Base-by-base conservation (phyloP, 2,113 vertebrate species). In the Seriola rivoliana region DNA sequence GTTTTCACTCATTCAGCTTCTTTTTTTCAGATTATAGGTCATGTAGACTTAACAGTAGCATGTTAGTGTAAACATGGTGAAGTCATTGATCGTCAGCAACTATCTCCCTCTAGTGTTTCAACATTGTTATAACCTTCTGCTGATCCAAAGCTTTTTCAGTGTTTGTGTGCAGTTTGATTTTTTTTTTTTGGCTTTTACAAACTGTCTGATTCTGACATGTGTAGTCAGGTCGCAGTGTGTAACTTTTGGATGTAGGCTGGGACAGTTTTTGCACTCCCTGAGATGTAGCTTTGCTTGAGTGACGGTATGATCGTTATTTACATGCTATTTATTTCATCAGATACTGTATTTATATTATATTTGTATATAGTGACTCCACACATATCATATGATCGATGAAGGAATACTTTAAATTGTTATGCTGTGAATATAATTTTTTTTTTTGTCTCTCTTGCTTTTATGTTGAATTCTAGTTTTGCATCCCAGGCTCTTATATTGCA, bases 281-380 rank as follows among this genome's bases (percentile, higher is more conserved):
- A 93, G 75, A 93, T 94, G 93, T 95, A 95, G 94, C 95, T 94
- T 92, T 84, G 95, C 95, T 93, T 93, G 92, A 90, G 81, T 93
- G 85, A 89, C 81, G 81, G 85, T 84, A 58, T 80, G 80, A 91
- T 81, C 72, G 40, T 91, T 86, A 69, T 87, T 88, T 88, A 83
- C 55, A 78, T 90, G 82, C 72, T 94, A 90, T 91, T 93, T 90
- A 92, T 93, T 94, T 93, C 66, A 75, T 88, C 66, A 81, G 60
- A 88, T 90, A 52, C 76, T 82, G 78, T 86, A 92, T 92, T 90
- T 91, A 92, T 90, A 79, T 91, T 81, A 90, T 91, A 89, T 94
- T 90, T 94, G 93, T 91, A 91, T 19, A 95, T 90, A 92, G 73
- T 88, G 71, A 88, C 64, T 84, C 80, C 72, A 88, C 65, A 90